Evolutionary conservation across 1,140 invertebrate genomes (phyloP).

Genomic region (Belonocnema kinseyi): DNA sequence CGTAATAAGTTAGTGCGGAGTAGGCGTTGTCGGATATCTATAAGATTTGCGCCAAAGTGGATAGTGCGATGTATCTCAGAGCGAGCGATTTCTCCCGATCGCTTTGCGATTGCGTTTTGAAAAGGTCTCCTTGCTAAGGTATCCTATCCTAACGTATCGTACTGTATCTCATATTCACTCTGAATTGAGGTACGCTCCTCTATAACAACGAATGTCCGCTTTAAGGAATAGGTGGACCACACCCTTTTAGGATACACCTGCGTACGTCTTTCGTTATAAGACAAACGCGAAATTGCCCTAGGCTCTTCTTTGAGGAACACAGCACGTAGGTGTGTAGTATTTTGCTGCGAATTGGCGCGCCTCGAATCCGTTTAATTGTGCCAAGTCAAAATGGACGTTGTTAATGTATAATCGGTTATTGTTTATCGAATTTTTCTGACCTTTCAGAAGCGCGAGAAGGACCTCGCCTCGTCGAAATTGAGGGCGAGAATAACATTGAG

Average conservation of each 20-base stretch:
- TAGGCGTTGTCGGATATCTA: constrained; percentile 46
- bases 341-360: constrained; percentile 45
- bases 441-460: constrained; percentile 45
- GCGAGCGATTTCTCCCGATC: constrained; percentile 47
- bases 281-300: constrained; percentile 58
- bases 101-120: constrained; percentile 37
- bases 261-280: constrained; percentile 61
- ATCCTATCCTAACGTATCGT: background rate
- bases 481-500: constrained; percentile 25
- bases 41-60: constrained; percentile 50
- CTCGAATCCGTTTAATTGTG: constrained; percentile 56
- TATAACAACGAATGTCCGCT: constrained; percentile 54
- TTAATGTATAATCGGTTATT: constrained; percentile 43
- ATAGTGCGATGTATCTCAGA: constrained; percentile 44
- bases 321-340: constrained; percentile 48
- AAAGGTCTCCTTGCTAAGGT: constrained; percentile 38
- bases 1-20: constrained; percentile 45
- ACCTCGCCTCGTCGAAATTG: constrained; percentile 44
- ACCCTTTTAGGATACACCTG: constrained; percentile 66
- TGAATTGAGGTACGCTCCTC: constrained; percentile 25
- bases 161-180: background rate
- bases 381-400: constrained; percentile 46
- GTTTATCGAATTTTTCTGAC: constrained; percentile 56
- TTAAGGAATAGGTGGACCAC: constrained; percentile 68
- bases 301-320: constrained; percentile 35